Evolutionary conservation across 2,797 vertebrate genomes (phyloP).

Genomic region (Argyrosomus regius): DNA sequence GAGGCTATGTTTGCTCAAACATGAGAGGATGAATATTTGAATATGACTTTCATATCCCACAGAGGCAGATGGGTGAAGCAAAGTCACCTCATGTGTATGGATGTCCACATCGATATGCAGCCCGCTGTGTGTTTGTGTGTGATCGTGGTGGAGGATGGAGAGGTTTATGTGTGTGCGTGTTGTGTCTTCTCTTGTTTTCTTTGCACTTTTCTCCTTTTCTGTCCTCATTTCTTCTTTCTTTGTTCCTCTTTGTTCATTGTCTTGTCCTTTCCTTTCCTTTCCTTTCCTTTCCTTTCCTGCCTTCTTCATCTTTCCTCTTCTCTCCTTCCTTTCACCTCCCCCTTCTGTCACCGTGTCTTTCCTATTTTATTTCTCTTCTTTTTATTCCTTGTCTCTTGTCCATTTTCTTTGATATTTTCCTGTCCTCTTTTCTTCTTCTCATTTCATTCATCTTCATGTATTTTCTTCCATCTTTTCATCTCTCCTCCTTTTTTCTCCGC

Average conservation of each 20-base stretch:
- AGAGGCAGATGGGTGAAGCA: conserved; percentile 47
- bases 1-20: conserved; percentile 36
- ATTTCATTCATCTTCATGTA: too few species aligned
- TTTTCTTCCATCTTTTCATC: not conserved
- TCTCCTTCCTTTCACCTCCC: not conserved
- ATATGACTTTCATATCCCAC: conserved; percentile 61
- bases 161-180: not conserved
- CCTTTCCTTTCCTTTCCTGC: too few species aligned
- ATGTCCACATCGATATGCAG: conserved; percentile 55
- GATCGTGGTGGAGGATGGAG: not conserved
- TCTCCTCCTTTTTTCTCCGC: too few species aligned
- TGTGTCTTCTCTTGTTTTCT: not conserved
- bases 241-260: not conserved
- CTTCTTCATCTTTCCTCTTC: not conserved
- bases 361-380: not conserved
- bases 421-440: too few species aligned
- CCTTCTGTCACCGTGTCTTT: not conserved
- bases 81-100: conserved; percentile 62
- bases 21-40: conserved; percentile 48
- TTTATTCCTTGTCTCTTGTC: not conserved
- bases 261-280: not conserved
- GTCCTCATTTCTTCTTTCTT: not conserved
- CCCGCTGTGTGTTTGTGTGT: conserved; percentile 27
- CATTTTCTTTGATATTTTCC: too few species aligned
- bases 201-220: too few species aligned